phyloP scores from a whole-genome alignment of 2,797 vertebrate species.

The Leuciscus waleckii region DNA sequence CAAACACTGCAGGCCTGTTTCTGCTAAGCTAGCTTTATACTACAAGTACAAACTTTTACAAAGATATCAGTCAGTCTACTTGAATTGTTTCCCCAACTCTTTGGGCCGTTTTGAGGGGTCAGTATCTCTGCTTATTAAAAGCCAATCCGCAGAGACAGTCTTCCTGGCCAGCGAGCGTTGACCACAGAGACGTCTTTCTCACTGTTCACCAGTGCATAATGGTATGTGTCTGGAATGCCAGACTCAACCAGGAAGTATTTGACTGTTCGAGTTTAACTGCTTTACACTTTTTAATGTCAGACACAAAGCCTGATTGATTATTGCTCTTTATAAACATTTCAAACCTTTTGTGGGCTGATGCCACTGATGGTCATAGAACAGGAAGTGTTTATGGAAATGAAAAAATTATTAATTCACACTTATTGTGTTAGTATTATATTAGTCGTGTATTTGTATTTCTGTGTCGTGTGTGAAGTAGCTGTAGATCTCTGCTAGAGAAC shows the following conservation, averaged over 20 bases:
- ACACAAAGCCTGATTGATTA: slow-evolving; percentile 1
- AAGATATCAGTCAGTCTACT: not conserved
- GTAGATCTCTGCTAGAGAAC: slow-evolving; percentile 10
- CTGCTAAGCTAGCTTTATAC: not conserved
- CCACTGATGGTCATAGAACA: not conserved
- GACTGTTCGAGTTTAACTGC: slow-evolving; percentile 23
- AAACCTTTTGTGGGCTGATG: not conserved
- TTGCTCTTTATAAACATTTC: not conserved
- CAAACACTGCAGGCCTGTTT: not conserved
- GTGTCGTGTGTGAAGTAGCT: not conserved
- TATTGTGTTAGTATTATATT: not conserved
- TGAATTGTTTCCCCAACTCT: not conserved
- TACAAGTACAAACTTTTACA: not conserved
- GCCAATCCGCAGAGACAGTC: not conserved
- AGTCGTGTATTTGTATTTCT: not conserved
- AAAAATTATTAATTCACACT: slow-evolving; percentile 11
- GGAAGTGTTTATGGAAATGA: not conserved
- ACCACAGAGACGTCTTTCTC: slow-evolving; percentile 57
- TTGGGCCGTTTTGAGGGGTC: not conserved
- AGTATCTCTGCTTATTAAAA: slow-evolving; percentile 26
- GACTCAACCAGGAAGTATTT: slow-evolving; percentile 36
- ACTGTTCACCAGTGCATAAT: slow-evolving; percentile 56
- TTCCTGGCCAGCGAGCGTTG: slow-evolving; percentile 9
- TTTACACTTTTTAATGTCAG: slow-evolving; percentile 24
- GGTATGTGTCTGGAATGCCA: slow-evolving; percentile 52